phyloP scores from a whole-genome alignment of 2,113 vertebrate species.

The Sinosuthora webbiana region DNA sequence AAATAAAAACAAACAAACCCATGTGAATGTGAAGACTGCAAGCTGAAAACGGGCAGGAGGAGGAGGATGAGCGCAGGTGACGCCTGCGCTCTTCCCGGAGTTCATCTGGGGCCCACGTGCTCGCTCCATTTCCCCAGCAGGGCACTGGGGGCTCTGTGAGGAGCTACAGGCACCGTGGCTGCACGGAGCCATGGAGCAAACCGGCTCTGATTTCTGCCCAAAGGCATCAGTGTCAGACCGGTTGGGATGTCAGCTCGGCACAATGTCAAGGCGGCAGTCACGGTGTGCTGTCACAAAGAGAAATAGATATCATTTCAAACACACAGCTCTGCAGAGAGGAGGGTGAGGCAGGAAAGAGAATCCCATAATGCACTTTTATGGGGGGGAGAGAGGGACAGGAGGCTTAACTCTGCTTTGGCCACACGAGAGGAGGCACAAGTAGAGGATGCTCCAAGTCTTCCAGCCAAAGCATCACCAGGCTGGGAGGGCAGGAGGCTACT shows the following conservation, averaged over 20 bases:
- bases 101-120: conserved; percentile 67
- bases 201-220: conserved; percentile 88
- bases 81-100: conserved; percentile 45
- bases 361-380: conserved; percentile 34
- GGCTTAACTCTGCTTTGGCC: conserved; percentile 38
- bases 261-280: conserved; percentile 79
- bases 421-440: neutral
- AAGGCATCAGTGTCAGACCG: conserved; percentile 85
- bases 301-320: conserved; percentile 91
- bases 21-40: neutral
- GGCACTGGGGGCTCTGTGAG: conserved; percentile 54
- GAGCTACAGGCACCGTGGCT: neutral
- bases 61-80: neutral
- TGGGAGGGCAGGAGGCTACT: neutral
- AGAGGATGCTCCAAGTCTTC: neutral
- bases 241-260: conserved; percentile 78
- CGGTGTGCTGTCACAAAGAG: conserved; percentile 86
- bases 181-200: conserved; percentile 72
- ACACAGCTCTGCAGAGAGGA: conserved; percentile 44
- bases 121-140: conserved; percentile 35
- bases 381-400: neutral
- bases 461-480: neutral
- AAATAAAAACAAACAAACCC: neutral
- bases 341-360: conserved; percentile 24
- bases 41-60: neutral